A percentile compares a stretch with the other conserved stretches of the same genome.
Conservation (phyloP, 1,140 invertebrate genomes). For the Heliconius congener region DNA sequence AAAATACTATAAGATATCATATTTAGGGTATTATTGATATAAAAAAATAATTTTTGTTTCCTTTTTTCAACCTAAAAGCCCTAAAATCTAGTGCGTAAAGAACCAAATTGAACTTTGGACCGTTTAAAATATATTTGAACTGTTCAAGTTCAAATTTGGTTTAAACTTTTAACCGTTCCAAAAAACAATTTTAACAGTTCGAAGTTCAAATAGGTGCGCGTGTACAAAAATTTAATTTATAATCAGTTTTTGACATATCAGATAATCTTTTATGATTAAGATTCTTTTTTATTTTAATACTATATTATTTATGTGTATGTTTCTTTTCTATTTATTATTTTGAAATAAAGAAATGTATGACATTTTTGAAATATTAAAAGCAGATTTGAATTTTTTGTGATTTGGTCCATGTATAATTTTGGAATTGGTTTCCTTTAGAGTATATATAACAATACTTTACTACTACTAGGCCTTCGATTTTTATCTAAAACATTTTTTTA, state of each 20-base stretch:
- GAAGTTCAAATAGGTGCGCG: no score
- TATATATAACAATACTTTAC: no score
- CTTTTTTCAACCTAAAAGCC: neutral
- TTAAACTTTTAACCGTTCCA: no score
- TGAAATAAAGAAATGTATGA: neutral
- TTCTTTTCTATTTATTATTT: neutral
- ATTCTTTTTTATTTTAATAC: neutral
- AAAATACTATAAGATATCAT: neutral
- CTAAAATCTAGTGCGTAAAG: neutral
- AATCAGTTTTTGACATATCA: constrained; percentile 3
- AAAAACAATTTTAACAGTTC: no score
- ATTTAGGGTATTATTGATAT: neutral
- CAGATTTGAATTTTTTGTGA: neutral
- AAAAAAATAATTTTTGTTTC: neutral
- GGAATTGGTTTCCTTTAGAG: neutral
- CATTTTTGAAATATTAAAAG: neutral
- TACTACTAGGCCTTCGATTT: no score
- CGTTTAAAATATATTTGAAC: no score
- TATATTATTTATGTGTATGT: neutral
- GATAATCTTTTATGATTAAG: neutral
- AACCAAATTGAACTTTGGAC: no score
- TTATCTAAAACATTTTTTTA: no score
- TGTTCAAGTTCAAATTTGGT: no score
- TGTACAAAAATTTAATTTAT: neutral
- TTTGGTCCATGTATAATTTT: neutral